Evolutionary conservation across 2,797 vertebrate species (phyloP).

Genomic region (Liparis tanakae): DNA sequence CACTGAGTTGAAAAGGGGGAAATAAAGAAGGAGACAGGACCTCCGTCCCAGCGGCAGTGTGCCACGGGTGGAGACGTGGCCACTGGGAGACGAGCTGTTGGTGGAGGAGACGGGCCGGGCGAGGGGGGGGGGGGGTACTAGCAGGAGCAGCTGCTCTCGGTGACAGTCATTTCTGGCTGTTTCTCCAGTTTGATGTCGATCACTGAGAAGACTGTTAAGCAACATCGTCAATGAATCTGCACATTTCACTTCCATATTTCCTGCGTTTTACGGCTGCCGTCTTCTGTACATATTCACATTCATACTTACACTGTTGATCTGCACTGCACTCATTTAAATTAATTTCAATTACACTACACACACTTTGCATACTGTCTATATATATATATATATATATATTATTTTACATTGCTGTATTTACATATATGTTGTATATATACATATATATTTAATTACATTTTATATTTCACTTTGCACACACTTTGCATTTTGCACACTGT

Average conservation of each 20-base stretch:
- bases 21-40: slow-evolving; percentile 68
- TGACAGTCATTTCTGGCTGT: slow-evolving; percentile 90
- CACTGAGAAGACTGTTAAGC: slow-evolving; percentile 86
- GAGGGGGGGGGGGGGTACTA: slow-evolving; percentile 81
- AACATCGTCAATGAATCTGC: slow-evolving; percentile 43
- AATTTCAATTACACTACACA: too few relatives aligned
- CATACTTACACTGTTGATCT: too few relatives aligned
- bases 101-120: slow-evolving; percentile 68
- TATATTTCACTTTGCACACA: too few relatives aligned
- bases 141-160: slow-evolving; percentile 93
- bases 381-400: too few relatives aligned
- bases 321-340: too few relatives aligned
- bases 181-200: slow-evolving; percentile 95
- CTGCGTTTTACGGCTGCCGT: not conserved
- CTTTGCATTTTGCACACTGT: too few relatives aligned
- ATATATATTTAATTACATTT: too few relatives aligned
- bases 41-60: slow-evolving; percentile 80
- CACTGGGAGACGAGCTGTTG: slow-evolving; percentile 86
- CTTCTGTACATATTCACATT: too few relatives aligned
- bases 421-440: too few relatives aligned
- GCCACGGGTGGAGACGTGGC: slow-evolving; percentile 81
- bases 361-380: too few relatives aligned
- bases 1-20: slow-evolving; percentile 83
- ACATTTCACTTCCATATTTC: slow-evolving; percentile 48
- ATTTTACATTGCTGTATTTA: too few relatives aligned